Evolutionary conservation across 1,140 invertebrate species (phyloP).

Genomic region (Portunus trituberculatus): DNA sequence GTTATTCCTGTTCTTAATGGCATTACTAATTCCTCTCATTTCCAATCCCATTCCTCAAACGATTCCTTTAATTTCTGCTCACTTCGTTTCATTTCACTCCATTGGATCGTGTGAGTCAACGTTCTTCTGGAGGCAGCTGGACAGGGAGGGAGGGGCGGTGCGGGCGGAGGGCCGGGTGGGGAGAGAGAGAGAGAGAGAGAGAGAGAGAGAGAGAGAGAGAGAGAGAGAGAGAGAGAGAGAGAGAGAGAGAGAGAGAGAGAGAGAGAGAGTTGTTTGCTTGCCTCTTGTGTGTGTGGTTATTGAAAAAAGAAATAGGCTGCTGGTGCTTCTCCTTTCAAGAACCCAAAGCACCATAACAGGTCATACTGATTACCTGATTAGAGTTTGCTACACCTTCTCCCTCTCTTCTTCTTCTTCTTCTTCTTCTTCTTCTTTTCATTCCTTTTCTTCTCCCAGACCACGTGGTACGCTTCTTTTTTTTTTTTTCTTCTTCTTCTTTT

Average conservation of each 20-base stretch:
- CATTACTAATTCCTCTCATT: no score
- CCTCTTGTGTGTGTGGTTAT: neutral
- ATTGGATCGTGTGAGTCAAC: neutral
- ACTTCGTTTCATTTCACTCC: neutral
- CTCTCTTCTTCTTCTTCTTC: no score
- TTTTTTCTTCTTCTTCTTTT: no score
- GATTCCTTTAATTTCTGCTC: neutral
- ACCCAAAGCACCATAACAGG: neutral
- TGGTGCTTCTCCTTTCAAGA: slow-evolving; percentile 8
- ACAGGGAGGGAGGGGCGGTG: neutral
- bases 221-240: neutral
- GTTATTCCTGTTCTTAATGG: no score
- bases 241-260: no score
- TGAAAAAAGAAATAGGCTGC: neutral
- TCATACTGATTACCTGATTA: neutral
- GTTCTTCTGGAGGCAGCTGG: neutral
- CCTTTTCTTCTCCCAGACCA: neutral
- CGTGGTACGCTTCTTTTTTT: neutral
- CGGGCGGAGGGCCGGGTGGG: no score
- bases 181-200: no score
- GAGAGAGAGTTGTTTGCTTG: no score
- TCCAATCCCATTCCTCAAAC: no score
- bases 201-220: no score
- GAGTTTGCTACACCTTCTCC: neutral
- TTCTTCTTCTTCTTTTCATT: no score